A percentile compares a stretch with the other conserved stretches of the same genome.
phyloP scores from a whole-genome alignment of 2,113 vertebrate genomes.

The Scalopus aquaticus region DNA sequence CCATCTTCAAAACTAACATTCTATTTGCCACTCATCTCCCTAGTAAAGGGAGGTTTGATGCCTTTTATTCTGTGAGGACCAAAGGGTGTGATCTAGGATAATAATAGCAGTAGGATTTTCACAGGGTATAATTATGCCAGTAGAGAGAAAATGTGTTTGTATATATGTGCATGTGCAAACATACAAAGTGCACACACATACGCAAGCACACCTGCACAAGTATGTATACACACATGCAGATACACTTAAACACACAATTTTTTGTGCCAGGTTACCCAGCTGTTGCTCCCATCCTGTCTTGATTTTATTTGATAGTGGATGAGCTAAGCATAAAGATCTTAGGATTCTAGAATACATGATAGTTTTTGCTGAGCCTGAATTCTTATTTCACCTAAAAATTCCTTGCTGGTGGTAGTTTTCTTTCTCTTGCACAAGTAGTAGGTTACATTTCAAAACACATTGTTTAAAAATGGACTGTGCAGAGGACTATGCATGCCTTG shows the following conservation, averaged over 20 bases:
- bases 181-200: no score
- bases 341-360: neutral
- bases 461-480: neutral
- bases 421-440: neutral
- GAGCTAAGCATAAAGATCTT: neutral
- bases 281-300: neutral
- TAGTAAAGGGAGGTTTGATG: neutral
- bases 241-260: neutral
- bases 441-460: constrained; percentile 24
- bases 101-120: neutral
- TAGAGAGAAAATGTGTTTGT: neutral
- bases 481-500: no score
- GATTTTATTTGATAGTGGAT: neutral
- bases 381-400: constrained; percentile 1
- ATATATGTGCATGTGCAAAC: neutral
- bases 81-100: neutral
- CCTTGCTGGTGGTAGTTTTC: neutral
- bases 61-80: neutral
- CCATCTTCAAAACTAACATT: neutral
- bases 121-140: neutral
- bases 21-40: neutral
- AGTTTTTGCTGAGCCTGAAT: neutral
- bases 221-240: neutral
- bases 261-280: neutral
- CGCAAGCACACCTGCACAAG: neutral